Evolutionary conservation across 1,140 invertebrate genomes (phyloP).

Genomic region (Bombus haemorrhoidalis): DNA sequence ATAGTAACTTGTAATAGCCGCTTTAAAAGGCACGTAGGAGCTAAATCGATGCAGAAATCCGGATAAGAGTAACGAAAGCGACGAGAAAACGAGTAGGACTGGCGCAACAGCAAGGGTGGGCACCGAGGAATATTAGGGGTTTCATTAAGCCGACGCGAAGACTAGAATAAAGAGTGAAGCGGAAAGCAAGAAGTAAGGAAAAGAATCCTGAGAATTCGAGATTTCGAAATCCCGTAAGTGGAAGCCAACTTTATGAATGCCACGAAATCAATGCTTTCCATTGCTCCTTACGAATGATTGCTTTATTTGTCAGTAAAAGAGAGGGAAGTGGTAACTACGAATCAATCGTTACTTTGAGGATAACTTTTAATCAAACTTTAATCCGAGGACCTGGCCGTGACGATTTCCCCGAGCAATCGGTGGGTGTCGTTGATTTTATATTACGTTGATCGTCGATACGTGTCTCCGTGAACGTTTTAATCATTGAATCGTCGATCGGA

Average conservation of each 20-base stretch:
- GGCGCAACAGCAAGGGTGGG: neutral
- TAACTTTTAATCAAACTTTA: conserved; percentile 35
- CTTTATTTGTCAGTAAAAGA: conserved; percentile 21
- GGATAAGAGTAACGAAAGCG: neutral
- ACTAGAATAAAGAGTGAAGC: conserved; percentile 25
- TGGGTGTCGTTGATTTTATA: neutral
- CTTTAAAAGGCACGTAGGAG: conserved; percentile 14
- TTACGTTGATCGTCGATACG: neutral
- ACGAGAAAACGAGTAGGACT: neutral
- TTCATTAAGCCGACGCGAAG: conserved; percentile 44
- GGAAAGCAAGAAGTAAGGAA: conserved; percentile 2
- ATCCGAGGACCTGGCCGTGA: neutral
- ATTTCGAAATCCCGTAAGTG: conserved; percentile 42
- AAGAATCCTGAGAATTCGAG: conserved; percentile 42
- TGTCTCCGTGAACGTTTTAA: neutral
- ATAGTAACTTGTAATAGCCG: conserved; percentile 36
- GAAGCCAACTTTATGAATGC: conserved; percentile 46
- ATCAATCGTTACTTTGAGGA: conserved; percentile 24
- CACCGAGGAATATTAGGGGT: conserved; percentile 32
- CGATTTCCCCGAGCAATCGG: neutral
- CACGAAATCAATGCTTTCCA: conserved; percentile 18
- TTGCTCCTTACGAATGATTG: conserved; percentile 38
- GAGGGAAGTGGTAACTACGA: neutral
- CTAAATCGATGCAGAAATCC: neutral
- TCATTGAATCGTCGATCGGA: neutral